Conservation (phyloP, 2,113 vertebrate species). For the Apodemus speciosus region DNA sequence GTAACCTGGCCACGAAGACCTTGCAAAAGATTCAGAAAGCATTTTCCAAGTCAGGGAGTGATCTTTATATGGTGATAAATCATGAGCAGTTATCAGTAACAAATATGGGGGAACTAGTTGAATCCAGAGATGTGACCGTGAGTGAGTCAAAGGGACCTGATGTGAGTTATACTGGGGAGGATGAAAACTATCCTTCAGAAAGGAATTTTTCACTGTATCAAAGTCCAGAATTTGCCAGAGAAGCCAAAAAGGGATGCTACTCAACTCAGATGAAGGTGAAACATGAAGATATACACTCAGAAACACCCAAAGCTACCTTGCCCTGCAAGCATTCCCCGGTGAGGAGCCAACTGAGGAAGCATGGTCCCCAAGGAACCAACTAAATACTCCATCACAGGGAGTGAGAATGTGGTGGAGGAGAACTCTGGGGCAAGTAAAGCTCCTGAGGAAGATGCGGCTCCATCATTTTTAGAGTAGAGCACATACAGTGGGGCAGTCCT, state of each 20-base stretch:
- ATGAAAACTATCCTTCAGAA: slow-evolving; percentile 62
- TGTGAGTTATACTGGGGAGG: slow-evolving; percentile 24
- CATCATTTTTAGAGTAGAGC: neutral
- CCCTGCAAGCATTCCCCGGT: neutral
- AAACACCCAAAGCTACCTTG: slow-evolving; percentile 42
- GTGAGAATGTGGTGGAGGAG: slow-evolving; percentile 45
- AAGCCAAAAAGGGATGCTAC: slow-evolving; percentile 54
- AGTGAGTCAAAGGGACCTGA: slow-evolving; percentile 34
- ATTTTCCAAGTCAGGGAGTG: slow-evolving; percentile 84
- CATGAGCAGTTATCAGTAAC: slow-evolving; percentile 39
- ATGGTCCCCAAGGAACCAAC: neutral
- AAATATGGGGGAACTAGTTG: slow-evolving; percentile 45
- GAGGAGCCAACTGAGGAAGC: slow-evolving; percentile 17
- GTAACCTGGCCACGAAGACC: slow-evolving; percentile 80
- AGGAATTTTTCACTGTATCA: slow-evolving; percentile 70
- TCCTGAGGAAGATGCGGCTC: neutral
- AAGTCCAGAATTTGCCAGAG: slow-evolving; percentile 38
- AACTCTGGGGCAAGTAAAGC: neutral
- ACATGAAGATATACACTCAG: slow-evolving; percentile 18
- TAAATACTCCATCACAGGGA: slow-evolving; percentile 17
- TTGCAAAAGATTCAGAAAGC: slow-evolving; percentile 86
- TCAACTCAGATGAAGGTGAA: slow-evolving; percentile 11
- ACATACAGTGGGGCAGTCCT: neutral
- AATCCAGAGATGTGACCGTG: slow-evolving; percentile 61
- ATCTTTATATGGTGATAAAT: slow-evolving; percentile 74